Percentiles rank a stretch among this genome's conserved stretches.
Conservation (phyloP, 2,113 vertebrate species). For the Lethenteron reissneri region DNA sequence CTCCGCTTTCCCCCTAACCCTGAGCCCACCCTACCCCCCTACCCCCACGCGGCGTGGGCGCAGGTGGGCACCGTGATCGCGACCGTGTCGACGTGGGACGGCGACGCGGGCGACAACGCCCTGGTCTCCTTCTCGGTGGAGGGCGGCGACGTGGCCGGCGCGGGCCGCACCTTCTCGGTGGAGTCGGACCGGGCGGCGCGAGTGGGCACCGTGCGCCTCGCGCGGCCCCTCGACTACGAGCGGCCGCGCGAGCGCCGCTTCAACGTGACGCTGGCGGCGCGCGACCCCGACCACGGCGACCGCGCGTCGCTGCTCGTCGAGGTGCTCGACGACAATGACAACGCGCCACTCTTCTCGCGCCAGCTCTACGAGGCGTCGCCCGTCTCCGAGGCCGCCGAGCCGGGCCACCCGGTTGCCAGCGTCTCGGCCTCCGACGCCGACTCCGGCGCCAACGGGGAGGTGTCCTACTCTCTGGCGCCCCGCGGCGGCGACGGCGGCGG, state of each 20-base stretch:
- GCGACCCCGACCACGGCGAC: slow-evolving; percentile 48
- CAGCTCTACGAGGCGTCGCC: background rate
- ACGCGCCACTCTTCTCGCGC: slow-evolving; percentile 21
- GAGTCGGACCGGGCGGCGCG: slow-evolving; percentile 36
- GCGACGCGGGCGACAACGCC: slow-evolving; percentile 39
- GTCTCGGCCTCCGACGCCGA: slow-evolving; percentile 1
- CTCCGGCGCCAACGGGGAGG: background rate
- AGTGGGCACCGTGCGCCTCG: slow-evolving; percentile 35
- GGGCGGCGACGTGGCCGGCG: slow-evolving; percentile 26
- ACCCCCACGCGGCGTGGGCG: too few species aligned
- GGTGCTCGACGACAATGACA: slow-evolving; percentile 57
- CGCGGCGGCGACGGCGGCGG: background rate
- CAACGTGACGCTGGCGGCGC: slow-evolving; percentile 50
- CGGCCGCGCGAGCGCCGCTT: slow-evolving; percentile 40
- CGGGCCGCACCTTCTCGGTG: slow-evolving; percentile 52
- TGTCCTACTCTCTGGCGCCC: background rate
- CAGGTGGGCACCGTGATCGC: slow-evolving; percentile 32
- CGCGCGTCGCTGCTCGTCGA: slow-evolving; percentile 41
- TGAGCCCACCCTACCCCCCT: too few species aligned
- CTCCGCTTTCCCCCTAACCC: too few species aligned
- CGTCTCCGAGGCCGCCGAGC: slow-evolving; percentile 3
- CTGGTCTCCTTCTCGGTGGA: slow-evolving; percentile 46
- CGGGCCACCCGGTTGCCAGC: background rate
- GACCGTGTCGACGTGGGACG: slow-evolving; percentile 36
- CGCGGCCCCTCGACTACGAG: slow-evolving; percentile 50